phyloP scores from a whole-genome alignment of 2,113 vertebrate species.

The Stegastes partitus region DNA sequence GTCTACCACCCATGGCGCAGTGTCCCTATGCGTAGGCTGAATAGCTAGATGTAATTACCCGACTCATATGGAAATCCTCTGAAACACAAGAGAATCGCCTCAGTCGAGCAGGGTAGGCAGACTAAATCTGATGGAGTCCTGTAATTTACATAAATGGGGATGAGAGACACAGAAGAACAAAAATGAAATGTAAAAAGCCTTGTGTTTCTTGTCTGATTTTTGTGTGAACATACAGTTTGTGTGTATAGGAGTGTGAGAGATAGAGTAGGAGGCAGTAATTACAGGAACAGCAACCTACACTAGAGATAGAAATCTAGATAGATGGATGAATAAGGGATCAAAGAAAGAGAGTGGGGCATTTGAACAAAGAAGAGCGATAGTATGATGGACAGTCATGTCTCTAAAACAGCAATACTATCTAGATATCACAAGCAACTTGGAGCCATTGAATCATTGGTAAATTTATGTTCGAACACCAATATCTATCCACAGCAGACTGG shows the following conservation, averaged over 20 bases:
- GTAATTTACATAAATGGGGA: conserved; percentile 72
- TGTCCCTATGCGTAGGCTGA: conserved; percentile 41
- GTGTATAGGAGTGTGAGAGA: background rate
- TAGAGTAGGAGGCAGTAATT: conserved; percentile 66
- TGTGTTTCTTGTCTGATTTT: conserved; percentile 61
- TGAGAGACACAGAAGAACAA: conserved; percentile 47
- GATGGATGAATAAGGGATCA: conserved; percentile 46
- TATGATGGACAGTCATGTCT: background rate
- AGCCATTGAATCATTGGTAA: background rate
- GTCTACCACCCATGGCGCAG: conserved; percentile 63
- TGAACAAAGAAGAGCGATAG: background rate
- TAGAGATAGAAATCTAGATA: conserved; percentile 46
- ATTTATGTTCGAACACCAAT: no score
- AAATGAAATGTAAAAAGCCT: conserved; percentile 56
- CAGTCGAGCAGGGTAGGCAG: conserved; percentile 57
- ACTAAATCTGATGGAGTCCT: conserved; percentile 64
- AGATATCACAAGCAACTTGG: background rate
- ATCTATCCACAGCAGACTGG: no score
- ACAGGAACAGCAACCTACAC: conserved; percentile 52
- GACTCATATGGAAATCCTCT: conserved; percentile 64
- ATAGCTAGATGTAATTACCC: conserved; percentile 56
- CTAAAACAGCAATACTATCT: background rate
- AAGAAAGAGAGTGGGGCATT: conserved; percentile 15
- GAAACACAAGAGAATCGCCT: conserved; percentile 59
- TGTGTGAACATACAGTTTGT: conserved; percentile 1